A percentile compares a stretch with the other conserved stretches of the same genome.
Evolutionary conservation across 2,797 vertebrate genomes (phyloP).

Genomic region (Picus viridis): DNA sequence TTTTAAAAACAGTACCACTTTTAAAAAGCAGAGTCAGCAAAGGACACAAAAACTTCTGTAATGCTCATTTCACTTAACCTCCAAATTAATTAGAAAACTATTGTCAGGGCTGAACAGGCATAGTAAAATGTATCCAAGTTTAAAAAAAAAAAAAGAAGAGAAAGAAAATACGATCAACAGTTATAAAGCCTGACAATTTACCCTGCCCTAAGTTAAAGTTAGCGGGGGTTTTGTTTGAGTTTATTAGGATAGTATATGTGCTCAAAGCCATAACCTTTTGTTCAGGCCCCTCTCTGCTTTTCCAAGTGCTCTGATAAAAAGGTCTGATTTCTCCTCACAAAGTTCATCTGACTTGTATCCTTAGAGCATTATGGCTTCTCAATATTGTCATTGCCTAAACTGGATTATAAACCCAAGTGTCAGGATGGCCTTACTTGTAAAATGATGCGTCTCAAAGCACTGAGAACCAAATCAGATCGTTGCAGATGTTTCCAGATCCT

Average conservation of each 20-base stretch:
- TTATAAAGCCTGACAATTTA: slow-evolving; percentile 18
- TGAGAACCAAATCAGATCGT: slow-evolving; percentile 41
- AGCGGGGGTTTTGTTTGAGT: neutral
- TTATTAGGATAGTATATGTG: neutral
- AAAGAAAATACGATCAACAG: neutral
- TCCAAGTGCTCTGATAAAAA: slow-evolving; percentile 1
- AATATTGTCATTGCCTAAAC: neutral
- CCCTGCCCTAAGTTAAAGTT: neutral
- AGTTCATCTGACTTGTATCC: neutral
- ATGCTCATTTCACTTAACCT: slow-evolving; percentile 5
- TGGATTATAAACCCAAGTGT: neutral
- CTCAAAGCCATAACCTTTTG: neutral
- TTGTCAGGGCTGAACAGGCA: slow-evolving; percentile 16
- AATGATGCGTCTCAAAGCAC: slow-evolving; percentile 20
- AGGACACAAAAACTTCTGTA: slow-evolving; percentile 25
- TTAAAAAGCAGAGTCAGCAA: slow-evolving; percentile 40
- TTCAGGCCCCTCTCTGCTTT: neutral
- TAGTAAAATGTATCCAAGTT: neutral
- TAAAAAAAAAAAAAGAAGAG: neutral
- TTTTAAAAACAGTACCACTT: slow-evolving; percentile 31
- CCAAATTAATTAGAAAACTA: slow-evolving; percentile 3
- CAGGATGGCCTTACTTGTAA: neutral
- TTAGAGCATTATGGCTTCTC: neutral
- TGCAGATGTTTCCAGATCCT: slow-evolving; percentile 64
- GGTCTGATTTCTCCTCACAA: neutral